These are phyloP conservation scores for Lates calcarifer DNA, from an alignment of 2,113 vertebrate genomes.

Conservation along the genomic window DNA sequence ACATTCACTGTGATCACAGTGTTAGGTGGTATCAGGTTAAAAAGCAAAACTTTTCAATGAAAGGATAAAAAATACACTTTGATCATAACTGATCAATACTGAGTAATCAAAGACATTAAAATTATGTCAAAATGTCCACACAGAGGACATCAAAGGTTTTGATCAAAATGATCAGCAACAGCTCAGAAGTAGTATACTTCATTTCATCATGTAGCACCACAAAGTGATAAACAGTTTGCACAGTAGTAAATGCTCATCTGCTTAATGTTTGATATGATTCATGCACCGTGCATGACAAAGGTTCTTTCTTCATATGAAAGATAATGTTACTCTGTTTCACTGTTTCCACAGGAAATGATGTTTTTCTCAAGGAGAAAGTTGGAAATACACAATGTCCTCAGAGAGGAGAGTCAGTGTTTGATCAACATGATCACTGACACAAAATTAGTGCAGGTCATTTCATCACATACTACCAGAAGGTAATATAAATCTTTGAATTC, in stretches of 20 bases:
- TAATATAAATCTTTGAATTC: no score
- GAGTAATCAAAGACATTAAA: not conserved
- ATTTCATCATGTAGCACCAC: not conserved
- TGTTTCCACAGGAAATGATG: no score
- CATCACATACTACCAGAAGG: no score
- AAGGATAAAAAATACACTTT: not conserved
- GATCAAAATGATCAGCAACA: not conserved
- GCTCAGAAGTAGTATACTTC: not conserved
- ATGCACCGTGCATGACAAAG: no score
- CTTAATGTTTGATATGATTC: not conserved
- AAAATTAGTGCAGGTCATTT: no score
- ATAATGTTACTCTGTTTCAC: no score
- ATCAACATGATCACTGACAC: no score
- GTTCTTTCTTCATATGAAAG: no score
- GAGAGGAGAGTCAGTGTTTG: no score
- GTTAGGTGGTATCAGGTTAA: not conserved
- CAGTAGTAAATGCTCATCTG: not conserved
- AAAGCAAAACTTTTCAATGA: not conserved
- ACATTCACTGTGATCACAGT: not conserved
- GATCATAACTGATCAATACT: slow-evolving; percentile 1
- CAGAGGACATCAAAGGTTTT: not conserved
- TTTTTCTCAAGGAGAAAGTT: no score
- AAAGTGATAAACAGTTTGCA: not conserved
- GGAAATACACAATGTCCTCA: no score
- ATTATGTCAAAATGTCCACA: not conserved